Percentiles rank a stretch among this genome's conserved stretches.
These are phyloP conservation scores for Argyrosomus japonicus DNA, from an alignment of 2,113 vertebrate genomes.

Conservation along the genomic window DNA sequence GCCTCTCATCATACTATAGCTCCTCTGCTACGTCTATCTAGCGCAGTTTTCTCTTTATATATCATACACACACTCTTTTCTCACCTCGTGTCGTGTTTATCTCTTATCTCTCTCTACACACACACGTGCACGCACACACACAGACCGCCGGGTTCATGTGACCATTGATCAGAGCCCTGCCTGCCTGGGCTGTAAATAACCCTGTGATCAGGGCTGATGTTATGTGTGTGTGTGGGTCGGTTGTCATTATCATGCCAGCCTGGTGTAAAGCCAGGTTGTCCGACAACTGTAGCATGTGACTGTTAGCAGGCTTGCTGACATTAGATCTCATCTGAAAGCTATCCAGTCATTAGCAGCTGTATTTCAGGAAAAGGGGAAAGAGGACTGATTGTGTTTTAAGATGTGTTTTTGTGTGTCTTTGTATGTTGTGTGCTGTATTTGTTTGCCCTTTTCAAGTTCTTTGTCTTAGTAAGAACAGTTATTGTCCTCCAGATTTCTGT, in stretches of 20 bases:
- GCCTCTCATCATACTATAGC: background rate
- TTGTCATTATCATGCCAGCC: slow-evolving; percentile 46
- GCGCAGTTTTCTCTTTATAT: background rate
- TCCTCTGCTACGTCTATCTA: background rate
- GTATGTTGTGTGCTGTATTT: slow-evolving; percentile 3
- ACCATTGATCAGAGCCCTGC: slow-evolving; percentile 28
- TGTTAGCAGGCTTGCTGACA: slow-evolving; percentile 27
- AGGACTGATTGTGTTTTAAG: background rate
- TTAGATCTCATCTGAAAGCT: slow-evolving; percentile 31
- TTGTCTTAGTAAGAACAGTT: slow-evolving; percentile 12
- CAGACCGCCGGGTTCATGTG: slow-evolving; percentile 27
- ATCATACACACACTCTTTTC: slow-evolving; percentile 1
- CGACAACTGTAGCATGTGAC: slow-evolving; percentile 63
- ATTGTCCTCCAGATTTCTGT: slow-evolving; percentile 27
- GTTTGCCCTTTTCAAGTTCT: slow-evolving; percentile 4
- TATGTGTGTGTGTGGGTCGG: background rate
- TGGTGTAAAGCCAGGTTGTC: slow-evolving; percentile 57
- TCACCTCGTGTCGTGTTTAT: background rate
- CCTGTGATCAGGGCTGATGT: slow-evolving; percentile 32
- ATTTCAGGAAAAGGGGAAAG: background rate
- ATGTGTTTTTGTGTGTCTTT: background rate
- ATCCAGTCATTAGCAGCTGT: slow-evolving; percentile 10
- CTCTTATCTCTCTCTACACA: slow-evolving; percentile 12
- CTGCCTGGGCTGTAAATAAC: slow-evolving; percentile 55
- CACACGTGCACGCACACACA: background rate